These are phyloP conservation scores for Drosophila nigricruria DNA, from an alignment of 2,888 invertebrate species.

Conservation along the genomic window DNA sequence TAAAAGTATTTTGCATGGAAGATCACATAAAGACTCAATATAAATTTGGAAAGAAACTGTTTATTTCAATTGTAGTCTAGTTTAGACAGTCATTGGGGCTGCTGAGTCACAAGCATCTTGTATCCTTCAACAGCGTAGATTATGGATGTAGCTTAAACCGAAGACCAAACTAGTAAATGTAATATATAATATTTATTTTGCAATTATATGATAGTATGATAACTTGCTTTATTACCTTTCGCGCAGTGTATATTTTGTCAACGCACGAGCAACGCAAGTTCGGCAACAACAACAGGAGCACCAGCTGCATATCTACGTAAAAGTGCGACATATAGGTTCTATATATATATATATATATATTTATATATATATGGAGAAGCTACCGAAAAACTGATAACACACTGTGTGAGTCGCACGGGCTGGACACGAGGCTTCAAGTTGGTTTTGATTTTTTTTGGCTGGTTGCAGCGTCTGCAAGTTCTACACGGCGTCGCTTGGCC, in stretches of 20 bases:
- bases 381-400: slow-evolving; percentile 65
- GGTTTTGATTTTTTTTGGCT: slow-evolving; percentile 14
- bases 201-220: background rate
- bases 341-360: background rate
- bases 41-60: no score
- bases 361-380: slow-evolving; percentile 2
- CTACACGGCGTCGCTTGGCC: slow-evolving; percentile 47
- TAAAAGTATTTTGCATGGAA: no score
- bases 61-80: no score
- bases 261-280: slow-evolving; percentile 46
- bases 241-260: slow-evolving; percentile 50
- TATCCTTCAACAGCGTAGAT: no score
- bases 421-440: slow-evolving; percentile 36
- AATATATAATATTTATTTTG: background rate
- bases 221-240: background rate
- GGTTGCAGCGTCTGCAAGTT: slow-evolving; percentile 57
- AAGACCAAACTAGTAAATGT: background rate
- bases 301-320: slow-evolving; percentile 20
- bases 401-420: slow-evolving; percentile 46
- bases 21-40: no score
- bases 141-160: background rate
- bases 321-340: slow-evolving; percentile 16
- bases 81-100: no score
- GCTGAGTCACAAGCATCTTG: no score
- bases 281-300: slow-evolving; percentile 5